phyloP scores from a whole-genome alignment of 2,797 vertebrate species.

The Trachurus trachurus region DNA sequence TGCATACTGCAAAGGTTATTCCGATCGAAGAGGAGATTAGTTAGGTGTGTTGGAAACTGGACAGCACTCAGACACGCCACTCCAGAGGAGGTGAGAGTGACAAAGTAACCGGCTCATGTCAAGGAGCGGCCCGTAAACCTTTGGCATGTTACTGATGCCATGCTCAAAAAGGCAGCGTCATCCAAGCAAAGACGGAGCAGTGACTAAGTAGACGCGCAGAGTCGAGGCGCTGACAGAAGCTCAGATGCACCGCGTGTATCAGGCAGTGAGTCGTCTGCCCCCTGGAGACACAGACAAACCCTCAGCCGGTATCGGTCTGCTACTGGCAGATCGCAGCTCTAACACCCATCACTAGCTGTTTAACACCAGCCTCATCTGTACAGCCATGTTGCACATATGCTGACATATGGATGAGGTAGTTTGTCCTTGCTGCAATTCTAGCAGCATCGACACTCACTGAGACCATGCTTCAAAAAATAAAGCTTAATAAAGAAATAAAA shows the following conservation, averaged over 20 bases:
- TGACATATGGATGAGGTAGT: conserved; percentile 31
- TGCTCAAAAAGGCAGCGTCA: conserved; percentile 26
- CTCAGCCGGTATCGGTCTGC: conserved; percentile 51
- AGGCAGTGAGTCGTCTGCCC: conserved; percentile 36
- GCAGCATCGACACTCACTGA: conserved; percentile 4
- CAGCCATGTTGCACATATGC: conserved; percentile 28
- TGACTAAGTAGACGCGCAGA: conserved; percentile 18
- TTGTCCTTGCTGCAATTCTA: conserved; percentile 25
- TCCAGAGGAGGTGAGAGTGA: conserved; percentile 19
- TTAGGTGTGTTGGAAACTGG: conserved; percentile 11
- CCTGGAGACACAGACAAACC: conserved; percentile 43
- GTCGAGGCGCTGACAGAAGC: conserved; percentile 46
- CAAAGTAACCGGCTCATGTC: conserved; percentile 27
- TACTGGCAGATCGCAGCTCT: conserved; percentile 36
- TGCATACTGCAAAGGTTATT: conserved; percentile 11
- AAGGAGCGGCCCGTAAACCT: conserved; percentile 32
- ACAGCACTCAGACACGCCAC: conserved; percentile 6
- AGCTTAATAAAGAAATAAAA: conserved; percentile 3
- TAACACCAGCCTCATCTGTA: conserved; percentile 27
- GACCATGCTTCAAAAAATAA: neutral
- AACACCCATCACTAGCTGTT: conserved; percentile 50
- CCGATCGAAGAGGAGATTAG: neutral
- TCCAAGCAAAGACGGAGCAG: conserved; percentile 31
- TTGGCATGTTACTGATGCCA: conserved; percentile 25
- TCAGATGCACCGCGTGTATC: conserved; percentile 33